Evolutionary conservation across 1,140 invertebrate species (phyloP).

Genomic region (Papilio xuthus): DNA sequence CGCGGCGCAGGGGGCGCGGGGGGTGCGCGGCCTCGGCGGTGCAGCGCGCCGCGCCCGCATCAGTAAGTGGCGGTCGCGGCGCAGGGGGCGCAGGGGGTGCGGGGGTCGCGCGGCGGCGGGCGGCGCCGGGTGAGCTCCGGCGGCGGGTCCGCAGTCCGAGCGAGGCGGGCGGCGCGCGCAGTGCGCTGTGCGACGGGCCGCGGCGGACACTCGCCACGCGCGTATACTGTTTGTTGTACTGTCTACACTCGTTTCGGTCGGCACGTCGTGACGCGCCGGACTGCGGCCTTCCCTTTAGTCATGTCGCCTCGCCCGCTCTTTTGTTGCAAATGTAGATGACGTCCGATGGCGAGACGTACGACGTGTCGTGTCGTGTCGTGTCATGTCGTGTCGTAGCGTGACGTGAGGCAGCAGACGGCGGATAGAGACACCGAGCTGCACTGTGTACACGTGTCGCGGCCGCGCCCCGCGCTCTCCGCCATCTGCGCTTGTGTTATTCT

Average conservation of each 20-base stretch:
- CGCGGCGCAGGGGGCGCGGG: no score
- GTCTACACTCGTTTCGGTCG: background rate
- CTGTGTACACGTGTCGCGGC: no score
- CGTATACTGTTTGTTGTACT: background rate
- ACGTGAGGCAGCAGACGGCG: constrained; percentile 23
- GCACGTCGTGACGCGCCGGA: background rate
- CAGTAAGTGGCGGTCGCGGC: background rate
- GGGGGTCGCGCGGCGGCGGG: background rate
- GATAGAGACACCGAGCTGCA: no score
- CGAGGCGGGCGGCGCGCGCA: no score
- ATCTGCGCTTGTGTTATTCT: background rate
- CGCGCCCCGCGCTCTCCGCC: background rate
- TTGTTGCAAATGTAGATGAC: background rate
- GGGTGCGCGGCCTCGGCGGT: background rate
- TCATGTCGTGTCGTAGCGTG: background rate
- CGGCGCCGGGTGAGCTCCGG: background rate
- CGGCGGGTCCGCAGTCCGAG: no score
- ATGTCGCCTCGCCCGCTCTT: background rate
- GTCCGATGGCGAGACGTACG: background rate
- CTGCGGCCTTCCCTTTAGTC: no score
- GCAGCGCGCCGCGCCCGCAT: background rate
- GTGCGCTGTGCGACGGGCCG: background rate
- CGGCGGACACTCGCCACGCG: background rate
- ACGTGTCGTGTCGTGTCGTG: background rate
- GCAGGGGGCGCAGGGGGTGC: no score